phyloP scores from a whole-genome alignment of 2,888 invertebrate species.

The Orchesellides sinensis region DNA sequence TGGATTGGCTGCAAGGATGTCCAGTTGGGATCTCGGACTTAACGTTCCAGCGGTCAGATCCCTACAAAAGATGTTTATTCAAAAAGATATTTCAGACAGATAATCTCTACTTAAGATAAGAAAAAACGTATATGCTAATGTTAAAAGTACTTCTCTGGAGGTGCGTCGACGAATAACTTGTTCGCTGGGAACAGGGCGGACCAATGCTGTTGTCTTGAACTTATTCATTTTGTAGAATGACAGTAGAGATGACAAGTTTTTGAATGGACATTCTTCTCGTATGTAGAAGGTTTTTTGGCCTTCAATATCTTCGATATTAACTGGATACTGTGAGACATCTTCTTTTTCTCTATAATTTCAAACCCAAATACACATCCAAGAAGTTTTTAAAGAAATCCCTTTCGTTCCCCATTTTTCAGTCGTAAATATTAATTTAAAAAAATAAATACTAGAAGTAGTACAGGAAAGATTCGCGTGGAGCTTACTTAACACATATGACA shows the following conservation, averaged over 20 bases:
- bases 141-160: slow-evolving; percentile 16
- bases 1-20: not conserved
- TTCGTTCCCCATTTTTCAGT: not conserved
- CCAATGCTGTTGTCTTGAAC: slow-evolving; percentile 67
- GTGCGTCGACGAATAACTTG: slow-evolving; percentile 48
- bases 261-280: slow-evolving; percentile 70
- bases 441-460: not conserved
- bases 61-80: too few species aligned
- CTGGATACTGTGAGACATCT: slow-evolving; percentile 65
- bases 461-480: too few species aligned
- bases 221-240: slow-evolving; percentile 73
- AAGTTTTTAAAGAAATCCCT: not conserved
- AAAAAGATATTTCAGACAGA: too few species aligned
- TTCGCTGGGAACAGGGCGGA: slow-evolving; percentile 66
- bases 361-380: not conserved
- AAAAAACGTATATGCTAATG: not conserved
- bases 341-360: slow-evolving; percentile 58
- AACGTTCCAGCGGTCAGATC: slow-evolving; percentile 29
- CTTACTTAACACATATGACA: slow-evolving; percentile 72
- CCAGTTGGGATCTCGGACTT: slow-evolving; percentile 38
- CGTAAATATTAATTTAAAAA: not conserved
- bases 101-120: too few species aligned
- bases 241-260: slow-evolving; percentile 68
- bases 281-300: slow-evolving; percentile 58
- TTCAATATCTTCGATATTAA: slow-evolving; percentile 34